phyloP scores from a whole-genome alignment of 2,888 invertebrate species.

The Operophtera brumata region DNA sequence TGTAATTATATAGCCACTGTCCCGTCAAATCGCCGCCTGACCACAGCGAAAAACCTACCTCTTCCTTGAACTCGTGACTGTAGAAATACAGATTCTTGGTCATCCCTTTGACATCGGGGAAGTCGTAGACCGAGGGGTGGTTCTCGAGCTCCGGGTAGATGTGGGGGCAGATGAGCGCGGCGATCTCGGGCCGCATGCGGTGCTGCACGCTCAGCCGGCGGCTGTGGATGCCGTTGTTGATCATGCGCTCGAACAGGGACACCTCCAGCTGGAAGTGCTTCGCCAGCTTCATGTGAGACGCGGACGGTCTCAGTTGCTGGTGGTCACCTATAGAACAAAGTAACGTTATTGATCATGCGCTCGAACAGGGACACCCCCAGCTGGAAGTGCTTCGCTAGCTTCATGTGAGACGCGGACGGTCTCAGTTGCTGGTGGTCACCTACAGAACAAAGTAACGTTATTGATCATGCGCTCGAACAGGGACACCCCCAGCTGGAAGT shows the following conservation, averaged over 20 bases:
- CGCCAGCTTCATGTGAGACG: conserved; percentile 84
- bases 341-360: too few relatives aligned
- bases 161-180: conserved; percentile 81
- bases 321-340: conserved; percentile 85
- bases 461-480: too few relatives aligned
- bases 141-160: conserved; percentile 85
- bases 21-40: too few relatives aligned
- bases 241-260: conserved; percentile 91
- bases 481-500: too few relatives aligned
- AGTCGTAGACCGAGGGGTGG: conserved; percentile 80
- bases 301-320: conserved; percentile 88
- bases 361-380: too few relatives aligned
- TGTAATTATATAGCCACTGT: too few relatives aligned
- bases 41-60: conserved; percentile 51
- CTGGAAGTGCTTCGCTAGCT: too few relatives aligned
- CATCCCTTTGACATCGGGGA: conserved; percentile 82
- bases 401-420: too few relatives aligned
- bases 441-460: too few relatives aligned
- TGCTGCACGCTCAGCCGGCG: conserved; percentile 85
- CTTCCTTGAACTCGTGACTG: conserved; percentile 81
- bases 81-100: conserved; percentile 85
- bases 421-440: too few relatives aligned
- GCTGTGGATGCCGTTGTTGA: conserved; percentile 83
- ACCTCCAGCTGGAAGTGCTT: conserved; percentile 84
- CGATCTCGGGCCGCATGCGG: conserved; percentile 85